These are phyloP conservation scores for Poecile montanus DNA, from an alignment of 2,797 vertebrate genomes.

Conservation along the genomic window DNA sequence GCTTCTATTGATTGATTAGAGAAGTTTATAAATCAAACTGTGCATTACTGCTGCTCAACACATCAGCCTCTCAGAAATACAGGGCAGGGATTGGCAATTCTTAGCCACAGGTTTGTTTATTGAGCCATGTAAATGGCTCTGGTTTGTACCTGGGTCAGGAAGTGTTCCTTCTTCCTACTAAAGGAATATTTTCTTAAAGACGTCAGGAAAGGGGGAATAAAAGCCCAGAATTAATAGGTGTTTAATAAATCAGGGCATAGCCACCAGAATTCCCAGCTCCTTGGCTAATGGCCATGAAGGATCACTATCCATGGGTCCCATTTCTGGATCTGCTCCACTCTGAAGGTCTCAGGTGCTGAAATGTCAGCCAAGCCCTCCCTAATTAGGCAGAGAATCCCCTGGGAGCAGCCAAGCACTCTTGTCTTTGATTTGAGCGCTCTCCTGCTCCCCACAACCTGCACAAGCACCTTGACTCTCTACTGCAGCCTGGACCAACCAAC, in stretches of 20 bases:
- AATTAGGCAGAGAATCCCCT: constrained; percentile 1
- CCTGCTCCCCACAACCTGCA: constrained; percentile 59
- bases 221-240: constrained; percentile 35
- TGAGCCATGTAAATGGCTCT: constrained; percentile 35
- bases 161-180: constrained; percentile 16
- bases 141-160: constrained; percentile 42
- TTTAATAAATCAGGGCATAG: constrained; percentile 6
- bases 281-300: background rate
- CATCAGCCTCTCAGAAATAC: background rate
- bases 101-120: constrained; percentile 42
- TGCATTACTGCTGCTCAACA: background rate
- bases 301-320: background rate
- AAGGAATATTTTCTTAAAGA: constrained; percentile 55
- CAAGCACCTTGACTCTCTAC: constrained; percentile 42
- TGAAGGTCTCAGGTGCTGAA: background rate
- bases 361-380: background rate
- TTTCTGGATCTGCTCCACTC: background rate
- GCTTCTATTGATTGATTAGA: constrained; percentile 50
- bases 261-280: background rate
- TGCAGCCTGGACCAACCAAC: constrained; percentile 64
- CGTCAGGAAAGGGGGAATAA: background rate
- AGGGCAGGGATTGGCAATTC: background rate
- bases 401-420: constrained; percentile 15
- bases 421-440: constrained; percentile 31
- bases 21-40: constrained; percentile 62